Evolutionary conservation across 2,888 invertebrate genomes (phyloP), one percentile per base, ranked within the genome.

Genomic region (Eulithis prunata): DNA sequence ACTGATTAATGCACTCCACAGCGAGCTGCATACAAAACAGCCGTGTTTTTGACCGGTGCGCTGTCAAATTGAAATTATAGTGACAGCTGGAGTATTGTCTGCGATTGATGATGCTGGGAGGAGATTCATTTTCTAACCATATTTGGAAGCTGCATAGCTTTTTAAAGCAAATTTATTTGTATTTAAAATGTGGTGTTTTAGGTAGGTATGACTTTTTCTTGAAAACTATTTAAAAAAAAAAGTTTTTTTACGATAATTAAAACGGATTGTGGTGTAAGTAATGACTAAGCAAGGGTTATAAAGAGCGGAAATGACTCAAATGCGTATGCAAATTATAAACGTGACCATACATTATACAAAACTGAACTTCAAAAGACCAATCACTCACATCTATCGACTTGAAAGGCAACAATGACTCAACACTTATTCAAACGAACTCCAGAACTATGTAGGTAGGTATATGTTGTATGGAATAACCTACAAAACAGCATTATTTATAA

Each of bases 1-100:
- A 59, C 68, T 71, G 72, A 72, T 75, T 72, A 71, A 74, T 74
- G 74, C 59, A 71, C 74, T 69, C 64, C 65, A 65, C 63, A 6
- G 52, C 38, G 14, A 10, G 13, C 54, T 69, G 73, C 71, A 73
- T 70, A 70, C 70, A 59, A 63, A 71, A 69, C 64, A 70, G 66
- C 61, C 58, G 47, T 63, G 71, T 71, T 71, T 69, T 70, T 70
- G 69, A 70, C 68, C 70, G 64, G 60, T 62, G 66, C 62, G 71
- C 70, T 71, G 70, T 71, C 73, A 70, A 71, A 71, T 65, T 66
- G 64, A 65, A 72, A 63, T 62, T 59, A 64, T 71, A 63, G 64
- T 63, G 68, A 68, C 66, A 68, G 68, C n/a, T 38, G 47, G 58
- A 41, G 68, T 62, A 62, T 66, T 72, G 72, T 69, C 58, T 54